Evolutionary conservation across 1,140 invertebrate species (phyloP).

Genomic region (Dufourea novaeangliae): DNA sequence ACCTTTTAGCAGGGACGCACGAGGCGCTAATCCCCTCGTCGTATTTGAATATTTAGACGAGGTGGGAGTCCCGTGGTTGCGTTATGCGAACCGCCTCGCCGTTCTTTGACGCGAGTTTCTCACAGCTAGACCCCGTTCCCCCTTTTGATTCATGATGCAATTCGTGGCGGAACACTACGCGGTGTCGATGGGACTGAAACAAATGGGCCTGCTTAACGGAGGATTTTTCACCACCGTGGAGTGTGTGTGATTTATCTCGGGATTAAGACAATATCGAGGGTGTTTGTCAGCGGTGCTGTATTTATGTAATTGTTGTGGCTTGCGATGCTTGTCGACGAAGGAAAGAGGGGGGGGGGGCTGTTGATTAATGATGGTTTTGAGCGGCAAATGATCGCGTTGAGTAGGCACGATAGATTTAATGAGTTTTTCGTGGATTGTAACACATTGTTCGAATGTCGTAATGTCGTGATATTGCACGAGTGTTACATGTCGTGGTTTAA

Average conservation of each 20-base stretch:
- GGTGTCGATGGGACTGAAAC: constrained; percentile 7
- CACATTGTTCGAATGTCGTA: neutral
- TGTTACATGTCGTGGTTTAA: no score
- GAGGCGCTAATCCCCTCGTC: constrained; percentile 4
- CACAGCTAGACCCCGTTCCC: constrained; percentile 1
- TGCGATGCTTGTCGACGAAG: neutral
- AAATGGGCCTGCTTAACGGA: neutral
- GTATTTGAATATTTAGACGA: constrained; percentile 5
- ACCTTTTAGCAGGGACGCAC: neutral
- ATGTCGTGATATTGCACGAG: neutral
- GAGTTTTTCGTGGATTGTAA: neutral
- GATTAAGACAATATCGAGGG: neutral
- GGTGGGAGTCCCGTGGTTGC: neutral
- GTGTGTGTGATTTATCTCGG: constrained; percentile 14
- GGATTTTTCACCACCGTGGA: constrained; percentile 1
- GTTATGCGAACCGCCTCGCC: constrained; percentile 10
- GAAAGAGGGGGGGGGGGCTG: neutral
- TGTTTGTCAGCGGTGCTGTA: neutral
- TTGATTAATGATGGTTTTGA: neutral
- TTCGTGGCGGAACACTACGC: neutral
- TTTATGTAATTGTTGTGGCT: constrained; percentile 1
- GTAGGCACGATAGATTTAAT: neutral
- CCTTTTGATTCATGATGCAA: constrained; percentile 38
- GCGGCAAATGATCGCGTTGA: neutral
- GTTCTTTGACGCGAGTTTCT: constrained; percentile 25